Base-by-base conservation (phyloP, 2,113 vertebrate species). In the Takifugu flavidus region DNA sequence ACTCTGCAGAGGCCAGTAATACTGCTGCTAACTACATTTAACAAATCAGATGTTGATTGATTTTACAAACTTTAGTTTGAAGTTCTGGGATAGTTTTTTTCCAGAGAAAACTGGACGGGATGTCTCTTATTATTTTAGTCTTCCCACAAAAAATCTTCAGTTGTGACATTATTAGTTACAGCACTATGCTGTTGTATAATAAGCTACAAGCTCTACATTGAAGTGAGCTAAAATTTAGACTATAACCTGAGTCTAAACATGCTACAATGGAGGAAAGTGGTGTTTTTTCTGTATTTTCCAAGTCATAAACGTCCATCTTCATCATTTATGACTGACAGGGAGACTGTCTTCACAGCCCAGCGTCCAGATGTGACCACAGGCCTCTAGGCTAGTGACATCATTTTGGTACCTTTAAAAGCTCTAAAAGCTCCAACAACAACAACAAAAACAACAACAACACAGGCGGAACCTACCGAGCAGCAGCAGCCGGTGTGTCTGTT, bases 401-500 rank as follows among this genome's bases (percentile, higher is more conserved):
- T 78, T 65, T 65, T 12, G 54, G 14, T 39, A 11, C 34, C 7
- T 39, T 39, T 39, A 39, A 6, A 31, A 6, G 34, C 11, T 11
- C 14, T 3, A 45, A 45, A 15, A 45, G 44, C 13, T 45, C 14
- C 47, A 46, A 25, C 20, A 49, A 49, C 7, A 25, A 49, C n/a
- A 25, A 76, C 79, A 56, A 62, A 55, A 65, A 62, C 72, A 65
- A 73, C 52, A 72, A 39, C 53, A 72, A 45, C 14, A 72, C 47
- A 67, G 62, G 45, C n/a, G 20, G 61, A 28, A 91, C 94, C 79
- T 93, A 96, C 96, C 96, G 56, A 98, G 90, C 71, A 97, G 91
- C 67, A 97, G 93, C 82, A 98, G 93, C 74, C 95, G 92, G 82
- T 96, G 96, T 3, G 95, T 96, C 85, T 93, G 94, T 84, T 94